Evolutionary conservation across 2,888 invertebrate species (phyloP), one percentile per base, ranked within the genome.

Genomic region (Ctena decussata): DNA sequence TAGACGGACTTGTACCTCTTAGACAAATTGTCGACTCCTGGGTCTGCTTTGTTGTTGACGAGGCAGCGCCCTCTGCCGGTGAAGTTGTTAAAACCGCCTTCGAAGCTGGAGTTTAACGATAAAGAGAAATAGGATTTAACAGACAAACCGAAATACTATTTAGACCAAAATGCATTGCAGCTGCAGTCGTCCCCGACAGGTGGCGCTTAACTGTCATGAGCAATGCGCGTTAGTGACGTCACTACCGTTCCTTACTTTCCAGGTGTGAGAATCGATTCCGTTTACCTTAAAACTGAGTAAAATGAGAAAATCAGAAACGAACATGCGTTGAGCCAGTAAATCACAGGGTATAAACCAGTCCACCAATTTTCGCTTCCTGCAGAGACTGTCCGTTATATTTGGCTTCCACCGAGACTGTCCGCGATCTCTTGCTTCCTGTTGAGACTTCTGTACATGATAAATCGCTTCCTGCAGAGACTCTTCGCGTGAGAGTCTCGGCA

Each of bases 21-120:
- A 80, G 81, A 44, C 76, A 85, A 0, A 89, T 91, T 27, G 90
- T 90, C 0, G 53, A 86, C 11, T 90, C 90, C n/a, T 91, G 91
- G 91, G 83, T 91, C 12, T 60, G 70, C 18, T 87, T 87, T 39
- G 77, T 80, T 0, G 80, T 80, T 3, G 76, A 79, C 35, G 85
- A 85, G 37, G 75, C 80, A 6, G 75, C 82, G 8, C 60, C 76
- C 12, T 76, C 78, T 11, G 82, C 88, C 30, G 30, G 30, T 12
- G 86, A 86, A 41, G 74, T 89, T 30, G 89, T 91, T 0, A 89
- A 89, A 82, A 75, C 81, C 6, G 90, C 86, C 0, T 90, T 91
- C 72, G 89, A 91, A 70, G 46, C 76, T 6, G 87, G 87, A 21
- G 81, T 82, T 18, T 86, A 85, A 82, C 24, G 37, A 49, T 75